Conservation (phyloP, 1,140 invertebrate species). For the Chrysoperla carnea region DNA sequence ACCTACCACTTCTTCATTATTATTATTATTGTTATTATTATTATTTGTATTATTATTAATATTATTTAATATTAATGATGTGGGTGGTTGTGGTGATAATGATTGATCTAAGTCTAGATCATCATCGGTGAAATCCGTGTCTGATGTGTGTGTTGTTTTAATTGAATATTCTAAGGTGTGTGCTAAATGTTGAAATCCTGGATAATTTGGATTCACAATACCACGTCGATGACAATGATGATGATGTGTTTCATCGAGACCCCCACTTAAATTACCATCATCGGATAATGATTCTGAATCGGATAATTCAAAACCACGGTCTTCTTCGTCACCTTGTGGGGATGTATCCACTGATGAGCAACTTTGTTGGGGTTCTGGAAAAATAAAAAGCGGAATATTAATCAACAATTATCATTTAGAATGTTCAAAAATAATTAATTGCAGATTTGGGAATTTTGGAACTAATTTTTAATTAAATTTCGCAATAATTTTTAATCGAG, state of each 20-base stretch:
- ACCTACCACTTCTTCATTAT: constrained; percentile 13
- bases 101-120: constrained; percentile 18
- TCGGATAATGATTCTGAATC: constrained; percentile 18
- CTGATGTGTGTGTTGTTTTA: constrained; percentile 12
- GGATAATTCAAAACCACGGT: constrained; percentile 17
- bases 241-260: neutral
- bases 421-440: too few relatives aligned
- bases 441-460: too few relatives aligned
- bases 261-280: constrained; percentile 14
- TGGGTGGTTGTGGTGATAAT: constrained; percentile 8
- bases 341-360: constrained; percentile 17
- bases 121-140: constrained; percentile 31
- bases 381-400: constrained; percentile 1
- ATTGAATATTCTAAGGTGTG: constrained; percentile 26
- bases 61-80: constrained; percentile 15
- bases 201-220: constrained; percentile 64
- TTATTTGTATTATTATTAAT: constrained; percentile 18
- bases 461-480: neutral
- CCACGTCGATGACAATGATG: constrained; percentile 27
- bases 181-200: constrained; percentile 45
- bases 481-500: neutral
- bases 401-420: too few relatives aligned
- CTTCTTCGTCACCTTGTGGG: constrained; percentile 17
- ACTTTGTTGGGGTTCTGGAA: constrained; percentile 17
- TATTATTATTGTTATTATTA: constrained; percentile 20